Conservation (phyloP, 2,797 vertebrate species). For the Delichon dasypus region DNA sequence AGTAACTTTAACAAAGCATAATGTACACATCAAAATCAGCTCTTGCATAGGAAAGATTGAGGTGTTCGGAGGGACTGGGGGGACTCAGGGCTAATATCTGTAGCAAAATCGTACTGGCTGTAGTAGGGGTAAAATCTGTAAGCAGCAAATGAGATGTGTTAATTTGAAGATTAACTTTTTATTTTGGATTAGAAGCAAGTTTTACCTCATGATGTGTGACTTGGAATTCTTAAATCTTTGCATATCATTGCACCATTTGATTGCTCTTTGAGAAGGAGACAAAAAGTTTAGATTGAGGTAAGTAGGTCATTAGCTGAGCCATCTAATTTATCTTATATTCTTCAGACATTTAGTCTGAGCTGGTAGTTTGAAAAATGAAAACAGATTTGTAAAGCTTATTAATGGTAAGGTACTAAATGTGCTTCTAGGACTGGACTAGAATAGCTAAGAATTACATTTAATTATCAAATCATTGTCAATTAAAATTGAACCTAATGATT, state of each 20-base stretch:
- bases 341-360: background rate
- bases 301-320: background rate
- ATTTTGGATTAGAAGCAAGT: background rate
- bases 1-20: background rate
- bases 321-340: background rate
- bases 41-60: background rate
- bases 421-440: background rate
- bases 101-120: background rate
- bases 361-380: background rate
- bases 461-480: conserved; percentile 44
- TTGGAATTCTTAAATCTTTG: background rate
- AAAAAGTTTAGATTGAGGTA: background rate
- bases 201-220: background rate
- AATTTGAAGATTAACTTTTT: background rate
- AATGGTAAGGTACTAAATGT: background rate
- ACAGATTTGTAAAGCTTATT: background rate
- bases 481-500: conserved; percentile 25
- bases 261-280: background rate
- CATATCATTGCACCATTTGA: background rate
- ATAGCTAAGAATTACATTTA: conserved; percentile 6
- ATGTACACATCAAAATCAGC: background rate
- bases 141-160: background rate
- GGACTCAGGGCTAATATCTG: background rate
- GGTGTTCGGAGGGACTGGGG: background rate
- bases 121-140: background rate